Base-by-base conservation (phyloP, 2,888 invertebrate species). In the Acleris holmiana region DNA sequence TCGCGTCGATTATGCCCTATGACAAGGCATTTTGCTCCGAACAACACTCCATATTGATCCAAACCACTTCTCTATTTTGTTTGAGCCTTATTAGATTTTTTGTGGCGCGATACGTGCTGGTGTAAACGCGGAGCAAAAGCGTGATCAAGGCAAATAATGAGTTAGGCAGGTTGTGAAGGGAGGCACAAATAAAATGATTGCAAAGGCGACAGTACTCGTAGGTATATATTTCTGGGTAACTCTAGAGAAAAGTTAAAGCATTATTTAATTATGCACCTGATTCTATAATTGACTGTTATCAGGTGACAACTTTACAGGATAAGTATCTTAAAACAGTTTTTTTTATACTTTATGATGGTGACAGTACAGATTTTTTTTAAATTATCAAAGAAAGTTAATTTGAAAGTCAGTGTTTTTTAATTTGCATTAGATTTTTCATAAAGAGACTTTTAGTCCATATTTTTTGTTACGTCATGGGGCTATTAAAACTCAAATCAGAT, bases 21-120 rank as follows among this genome's bases (percentile, higher is more conserved):
- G 92, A 91, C 92, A 88, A 88, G 85, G 92, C 92, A 87, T 82
- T 91, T 91, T 89, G 83, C 76, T 79, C 75, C 73, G 84, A 85
- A 87, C 88, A 88, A 88, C 90, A 85, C 89, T 81, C 91, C 91
- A 92, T 92, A 92, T 91, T 91, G 91, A 91, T 91, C 91, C 91
- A 88, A 88, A 87, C 86, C 84, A 85, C 84, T 88, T 80, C 66
- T 89, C 82, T 87, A 88, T 89, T 91, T 90, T 85, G 83, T 83
- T 84, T 80, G 78, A 74, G 82, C 88, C 85, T 86, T 89, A 91
- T 91, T 90, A 83, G 79, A 86, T 90, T 90, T 91, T 89, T 89
- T 89, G 70, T 65, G 60, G 17, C 25, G 18, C 41, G 59, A 59
- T 59, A 65, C 50, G 55, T 55, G 44, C 53, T 49, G 64, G 64